These are phyloP conservation scores for Penaeus vannamei DNA, from an alignment of 1,140 invertebrate genomes.

Conservation along the genomic window DNA sequence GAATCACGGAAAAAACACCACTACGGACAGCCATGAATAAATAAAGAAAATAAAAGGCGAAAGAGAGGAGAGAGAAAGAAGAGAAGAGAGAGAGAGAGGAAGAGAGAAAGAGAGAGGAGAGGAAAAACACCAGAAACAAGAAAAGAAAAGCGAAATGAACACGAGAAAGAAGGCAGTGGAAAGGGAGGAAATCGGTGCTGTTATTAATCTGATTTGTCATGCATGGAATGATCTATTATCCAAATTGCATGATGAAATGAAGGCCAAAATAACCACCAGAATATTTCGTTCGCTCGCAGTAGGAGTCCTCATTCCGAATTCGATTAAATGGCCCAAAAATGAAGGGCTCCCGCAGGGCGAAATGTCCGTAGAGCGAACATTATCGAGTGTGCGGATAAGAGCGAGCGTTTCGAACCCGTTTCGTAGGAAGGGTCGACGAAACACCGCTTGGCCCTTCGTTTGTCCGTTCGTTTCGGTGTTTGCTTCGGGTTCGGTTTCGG, in stretches of 20 bases:
- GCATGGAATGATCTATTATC: conserved; percentile 55
- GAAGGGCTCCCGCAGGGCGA: too few relatives aligned
- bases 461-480: too few relatives aligned
- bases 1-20: too few relatives aligned
- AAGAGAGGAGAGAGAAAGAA: neutral
- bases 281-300: conserved; percentile 34
- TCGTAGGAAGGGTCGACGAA: too few relatives aligned
- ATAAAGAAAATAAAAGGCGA: neutral
- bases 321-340: too few relatives aligned
- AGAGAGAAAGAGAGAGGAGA: neutral
- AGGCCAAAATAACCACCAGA: conserved; percentile 48
- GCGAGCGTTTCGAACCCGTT: too few relatives aligned
- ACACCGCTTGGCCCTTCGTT: too few relatives aligned
- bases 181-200: neutral
- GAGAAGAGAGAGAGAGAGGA: neutral
- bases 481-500: too few relatives aligned
- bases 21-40: too few relatives aligned
- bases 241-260: conserved; percentile 56
- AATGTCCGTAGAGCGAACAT: too few relatives aligned
- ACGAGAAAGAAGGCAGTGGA: conserved; percentile 10
- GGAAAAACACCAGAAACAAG: neutral
- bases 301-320: too few relatives aligned
- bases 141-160: neutral
- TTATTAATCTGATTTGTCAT: conserved; percentile 40
- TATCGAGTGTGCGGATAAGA: too few relatives aligned